A percentile compares a stretch with the other conserved stretches of the same genome.
phyloP scores from a whole-genome alignment of 2,797 vertebrate genomes.

The Lophius americanus region DNA sequence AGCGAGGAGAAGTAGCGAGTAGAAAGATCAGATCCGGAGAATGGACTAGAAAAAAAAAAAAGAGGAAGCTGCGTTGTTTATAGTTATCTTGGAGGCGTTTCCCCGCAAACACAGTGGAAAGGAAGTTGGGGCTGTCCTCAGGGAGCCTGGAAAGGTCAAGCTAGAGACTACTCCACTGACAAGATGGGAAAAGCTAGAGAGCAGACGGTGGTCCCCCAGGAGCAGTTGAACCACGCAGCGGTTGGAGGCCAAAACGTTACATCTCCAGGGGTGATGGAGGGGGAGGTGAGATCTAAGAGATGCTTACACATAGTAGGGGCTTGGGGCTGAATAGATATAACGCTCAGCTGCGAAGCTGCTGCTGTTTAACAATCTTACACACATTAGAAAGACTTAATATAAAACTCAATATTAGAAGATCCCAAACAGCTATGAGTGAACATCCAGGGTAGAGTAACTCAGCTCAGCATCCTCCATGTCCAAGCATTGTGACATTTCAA shows the following conservation, averaged over 20 bases:
- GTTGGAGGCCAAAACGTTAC: conserved; percentile 21
- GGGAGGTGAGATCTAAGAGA: neutral
- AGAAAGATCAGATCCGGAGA: conserved; percentile 3
- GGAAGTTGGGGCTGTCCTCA: conserved; percentile 37
- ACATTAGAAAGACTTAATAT: conserved; percentile 29
- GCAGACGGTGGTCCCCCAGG: conserved; percentile 19
- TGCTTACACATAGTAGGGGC: conserved; percentile 30
- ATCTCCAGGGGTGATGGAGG: conserved; percentile 34
- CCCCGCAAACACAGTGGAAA: conserved; percentile 13
- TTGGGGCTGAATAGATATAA: neutral
- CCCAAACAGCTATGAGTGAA: conserved; percentile 31
- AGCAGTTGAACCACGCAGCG: conserved; percentile 20
- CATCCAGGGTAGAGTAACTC: conserved; percentile 45
- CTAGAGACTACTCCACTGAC: conserved; percentile 21
- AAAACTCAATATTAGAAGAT: conserved; percentile 37
- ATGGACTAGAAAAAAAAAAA: conserved; percentile 7
- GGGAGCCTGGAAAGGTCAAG: conserved; percentile 48
- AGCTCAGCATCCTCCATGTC: conserved; percentile 46
- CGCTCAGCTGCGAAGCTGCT: too few relatives aligned
- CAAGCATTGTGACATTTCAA: conserved; percentile 63
- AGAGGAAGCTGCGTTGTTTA: conserved; percentile 40
- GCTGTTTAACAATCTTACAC: neutral
- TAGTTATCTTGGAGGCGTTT: conserved; percentile 37
- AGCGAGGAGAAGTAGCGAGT: conserved; percentile 6
- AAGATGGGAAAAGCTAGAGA: conserved; percentile 31